These are phyloP conservation scores for Pitangus sulphuratus DNA, from an alignment of 2,797 vertebrate genomes.

Conservation along the genomic window DNA sequence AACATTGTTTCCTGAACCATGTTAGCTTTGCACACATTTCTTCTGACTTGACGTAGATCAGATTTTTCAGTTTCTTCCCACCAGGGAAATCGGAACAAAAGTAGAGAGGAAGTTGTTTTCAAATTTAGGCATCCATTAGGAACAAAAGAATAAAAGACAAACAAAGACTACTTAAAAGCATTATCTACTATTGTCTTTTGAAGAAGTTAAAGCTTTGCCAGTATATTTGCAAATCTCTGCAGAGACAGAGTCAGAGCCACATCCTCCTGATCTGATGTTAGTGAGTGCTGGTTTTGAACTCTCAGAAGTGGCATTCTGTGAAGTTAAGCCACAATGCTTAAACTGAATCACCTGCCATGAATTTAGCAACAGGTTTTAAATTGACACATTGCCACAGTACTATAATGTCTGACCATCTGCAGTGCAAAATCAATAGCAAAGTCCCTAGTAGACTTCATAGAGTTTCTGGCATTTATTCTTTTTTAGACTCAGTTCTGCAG, in stretches of 20 bases:
- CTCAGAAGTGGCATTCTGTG: slow-evolving; percentile 13
- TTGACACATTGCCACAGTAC: background rate
- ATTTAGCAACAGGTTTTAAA: slow-evolving; percentile 47
- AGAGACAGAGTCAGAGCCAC: background rate
- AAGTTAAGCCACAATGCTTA: background rate
- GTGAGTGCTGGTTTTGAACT: background rate
- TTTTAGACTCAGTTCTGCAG: background rate
- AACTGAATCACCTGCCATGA: background rate
- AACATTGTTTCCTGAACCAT: background rate
- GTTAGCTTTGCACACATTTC: background rate
- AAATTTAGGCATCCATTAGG: slow-evolving; percentile 19
- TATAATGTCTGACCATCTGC: slow-evolving; percentile 11
- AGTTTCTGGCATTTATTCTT: slow-evolving; percentile 10
- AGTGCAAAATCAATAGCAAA: slow-evolving; percentile 31
- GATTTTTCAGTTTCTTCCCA: slow-evolving; percentile 7
- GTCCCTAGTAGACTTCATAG: background rate
- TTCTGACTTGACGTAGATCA: background rate
- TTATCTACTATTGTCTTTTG: slow-evolving; percentile 35
- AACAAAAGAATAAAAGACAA: slow-evolving; percentile 42
- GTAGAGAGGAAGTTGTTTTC: background rate
- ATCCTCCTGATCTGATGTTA: background rate
- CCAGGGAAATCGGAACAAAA: slow-evolving; percentile 30
- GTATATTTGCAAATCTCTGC: slow-evolving; percentile 22
- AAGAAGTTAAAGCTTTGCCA: slow-evolving; percentile 21
- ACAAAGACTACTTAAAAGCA: slow-evolving; percentile 2